These are phyloP conservation scores for Branchinecta lynchi DNA, from an alignment of 1,140 invertebrate genomes.

Conservation along the genomic window DNA sequence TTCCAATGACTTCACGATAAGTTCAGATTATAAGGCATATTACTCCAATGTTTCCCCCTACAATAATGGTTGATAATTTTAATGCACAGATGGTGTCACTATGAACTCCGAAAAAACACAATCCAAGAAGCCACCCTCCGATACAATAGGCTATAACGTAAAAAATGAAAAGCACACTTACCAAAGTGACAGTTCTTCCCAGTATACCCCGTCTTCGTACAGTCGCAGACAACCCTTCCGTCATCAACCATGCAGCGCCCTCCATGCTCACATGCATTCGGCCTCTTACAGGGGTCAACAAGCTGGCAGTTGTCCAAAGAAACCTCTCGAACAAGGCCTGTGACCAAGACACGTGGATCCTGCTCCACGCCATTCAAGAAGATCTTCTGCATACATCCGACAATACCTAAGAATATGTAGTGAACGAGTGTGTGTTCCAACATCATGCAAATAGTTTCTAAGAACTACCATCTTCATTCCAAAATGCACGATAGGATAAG, in stretches of 20 bases:
- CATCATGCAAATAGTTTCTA: too few relatives aligned
- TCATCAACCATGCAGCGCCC: conserved; percentile 76
- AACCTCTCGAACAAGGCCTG: conserved; percentile 64
- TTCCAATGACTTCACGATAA: too few relatives aligned
- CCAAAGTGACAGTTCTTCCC: conserved; percentile 87
- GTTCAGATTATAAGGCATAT: too few relatives aligned
- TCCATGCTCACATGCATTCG: conserved; percentile 77
- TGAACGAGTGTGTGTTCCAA: too few relatives aligned
- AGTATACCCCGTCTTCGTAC: conserved; percentile 62
- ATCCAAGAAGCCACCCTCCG: too few relatives aligned
- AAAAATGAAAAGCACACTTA: conserved; percentile 28
- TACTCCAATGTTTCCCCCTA: too few relatives aligned
- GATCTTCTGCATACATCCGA: conserved; percentile 78
- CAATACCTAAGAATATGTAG: conserved; percentile 41
- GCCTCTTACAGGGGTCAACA: conserved; percentile 69
- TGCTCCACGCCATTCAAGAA: conserved; percentile 55
- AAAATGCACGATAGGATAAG: too few relatives aligned
- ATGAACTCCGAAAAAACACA: too few relatives aligned
- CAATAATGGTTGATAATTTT: too few relatives aligned
- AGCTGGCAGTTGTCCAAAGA: conserved; percentile 79
- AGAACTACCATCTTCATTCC: too few relatives aligned
- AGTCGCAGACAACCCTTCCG: conserved; percentile 71
- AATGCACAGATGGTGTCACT: too few relatives aligned
- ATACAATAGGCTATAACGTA: background rate
- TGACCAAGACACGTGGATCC: conserved; percentile 61